Conservation (phyloP, 1,140 invertebrate genomes). For the Sitobion miscanthi region DNA sequence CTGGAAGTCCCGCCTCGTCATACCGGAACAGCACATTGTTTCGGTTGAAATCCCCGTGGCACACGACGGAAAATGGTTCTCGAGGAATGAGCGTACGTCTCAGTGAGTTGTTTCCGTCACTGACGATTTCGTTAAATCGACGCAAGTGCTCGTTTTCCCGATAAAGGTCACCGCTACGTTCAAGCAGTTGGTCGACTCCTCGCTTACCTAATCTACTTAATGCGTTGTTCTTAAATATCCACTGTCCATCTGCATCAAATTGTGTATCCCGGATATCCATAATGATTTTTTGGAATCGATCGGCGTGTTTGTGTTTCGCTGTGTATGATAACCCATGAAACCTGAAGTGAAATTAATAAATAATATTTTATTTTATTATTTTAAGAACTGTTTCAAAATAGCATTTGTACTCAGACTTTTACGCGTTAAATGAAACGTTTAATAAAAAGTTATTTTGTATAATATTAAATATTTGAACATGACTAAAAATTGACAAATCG, state of each 20-base stretch:
- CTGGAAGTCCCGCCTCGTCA: slow-evolving; percentile 50
- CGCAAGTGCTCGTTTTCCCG: neutral
- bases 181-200: neutral
- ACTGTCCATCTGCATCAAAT: neutral
- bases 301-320: neutral
- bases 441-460: too few species aligned
- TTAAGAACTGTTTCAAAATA: too few species aligned
- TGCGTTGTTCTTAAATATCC: neutral
- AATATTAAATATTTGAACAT: too few species aligned
- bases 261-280: neutral
- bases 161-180: neutral
- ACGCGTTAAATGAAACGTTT: too few species aligned
- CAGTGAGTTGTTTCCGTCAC: neutral
- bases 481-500: too few species aligned
- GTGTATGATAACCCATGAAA: slow-evolving; percentile 53
- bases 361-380: too few species aligned
- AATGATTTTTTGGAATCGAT: neutral
- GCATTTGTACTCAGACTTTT: too few species aligned
- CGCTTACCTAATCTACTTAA: neutral
- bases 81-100: neutral
- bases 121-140: neutral
- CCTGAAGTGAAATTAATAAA: neutral
- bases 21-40: slow-evolving; percentile 62
- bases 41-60: slow-evolving; percentile 64
- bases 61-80: slow-evolving; percentile 62